Evolutionary conservation across 1,140 invertebrate genomes (phyloP), one percentile per base, ranked within the genome.

Genomic region (Teleogryllus occipitalis): DNA sequence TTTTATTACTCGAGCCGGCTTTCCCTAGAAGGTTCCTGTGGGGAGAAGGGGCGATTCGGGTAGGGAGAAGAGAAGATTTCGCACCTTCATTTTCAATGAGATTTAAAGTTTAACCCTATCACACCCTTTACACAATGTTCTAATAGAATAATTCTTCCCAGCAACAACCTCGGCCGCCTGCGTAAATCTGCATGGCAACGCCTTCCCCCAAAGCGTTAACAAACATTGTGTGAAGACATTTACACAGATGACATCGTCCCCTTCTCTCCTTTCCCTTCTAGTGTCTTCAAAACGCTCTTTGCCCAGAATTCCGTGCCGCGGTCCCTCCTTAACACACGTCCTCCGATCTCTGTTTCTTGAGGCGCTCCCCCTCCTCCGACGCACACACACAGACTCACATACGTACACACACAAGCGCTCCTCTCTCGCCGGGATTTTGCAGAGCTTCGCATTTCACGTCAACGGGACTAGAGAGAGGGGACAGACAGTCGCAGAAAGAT

Each of bases 201-300:
- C 74, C 74, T 47, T 54, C 76, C 76, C 76, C n/a, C 39, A 77
- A 46, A 77, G 48, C 47, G 48, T 77, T 76, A 77, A 77, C 18
- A 21, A 77, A 48, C 47, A 47, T 12, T n/a, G 76, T 54, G 76
- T 49, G 76, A 77, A 77, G 76, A 77, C 47, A 77, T 77, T 77
- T 48, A 77, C 76, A n/a, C 76, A 77, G 76, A 77, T 49, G 76
- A 54, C 47, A 77, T 77, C 76, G 48, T 48, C 76, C 76, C 47
- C 48, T 77, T 47, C 76, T 27, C n/a, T 48, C 47, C 39, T 48
- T 48, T 77, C 47, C 76, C 21, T 77, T 77, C 15, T 47, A 8
- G 21, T 8, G 47, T 77, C 76, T 21, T 75, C 27, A 75, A 75
- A n/a, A 8, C 76, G 14, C 76, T 48, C 76, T n/a, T n/a, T 47